A percentile compares a stretch with the other conserved stretches of the same genome.
These are phyloP conservation scores for Sebastes variabilis DNA, from an alignment of 2,797 vertebrate species.

Conservation along the genomic window DNA sequence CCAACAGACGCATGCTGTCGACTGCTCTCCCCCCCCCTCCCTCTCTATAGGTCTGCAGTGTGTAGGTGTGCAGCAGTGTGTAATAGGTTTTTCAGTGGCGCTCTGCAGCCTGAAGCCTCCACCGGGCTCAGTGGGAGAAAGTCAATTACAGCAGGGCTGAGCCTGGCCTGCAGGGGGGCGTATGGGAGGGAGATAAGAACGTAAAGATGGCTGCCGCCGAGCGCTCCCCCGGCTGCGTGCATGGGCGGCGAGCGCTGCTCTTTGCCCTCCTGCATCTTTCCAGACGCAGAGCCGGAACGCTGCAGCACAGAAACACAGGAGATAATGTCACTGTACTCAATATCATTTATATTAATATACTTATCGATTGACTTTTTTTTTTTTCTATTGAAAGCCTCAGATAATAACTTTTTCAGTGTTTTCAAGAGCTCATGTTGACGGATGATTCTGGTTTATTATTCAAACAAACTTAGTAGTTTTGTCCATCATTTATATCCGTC, in stretches of 20 bases:
- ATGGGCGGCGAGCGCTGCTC: conserved; percentile 57
- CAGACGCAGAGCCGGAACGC: conserved; percentile 34
- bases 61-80: conserved; percentile 73
- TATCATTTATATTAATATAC: neutral
- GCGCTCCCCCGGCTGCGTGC: conserved; percentile 44
- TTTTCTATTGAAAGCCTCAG: neutral
- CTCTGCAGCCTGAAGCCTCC: conserved; percentile 84
- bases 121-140: conserved; percentile 86
- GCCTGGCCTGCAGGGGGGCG: conserved; percentile 86
- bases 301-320: conserved; percentile 23
- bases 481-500: neutral
- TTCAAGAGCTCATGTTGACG: neutral
- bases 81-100: conserved; percentile 82
- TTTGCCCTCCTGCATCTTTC: conserved; percentile 54
- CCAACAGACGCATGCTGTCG: conserved; percentile 40
- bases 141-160: conserved; percentile 88
- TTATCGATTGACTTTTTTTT: neutral
- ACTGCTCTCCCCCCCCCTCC: conserved; percentile 18
- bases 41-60: conserved; percentile 52
- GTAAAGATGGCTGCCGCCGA: conserved; percentile 81
- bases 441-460: neutral
- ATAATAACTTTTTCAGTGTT: neutral
- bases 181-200: conserved; percentile 87
- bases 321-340: neutral
- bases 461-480: neutral